Conservation (phyloP, 2,113 vertebrate species). For the Pollachius pollachius region DNA sequence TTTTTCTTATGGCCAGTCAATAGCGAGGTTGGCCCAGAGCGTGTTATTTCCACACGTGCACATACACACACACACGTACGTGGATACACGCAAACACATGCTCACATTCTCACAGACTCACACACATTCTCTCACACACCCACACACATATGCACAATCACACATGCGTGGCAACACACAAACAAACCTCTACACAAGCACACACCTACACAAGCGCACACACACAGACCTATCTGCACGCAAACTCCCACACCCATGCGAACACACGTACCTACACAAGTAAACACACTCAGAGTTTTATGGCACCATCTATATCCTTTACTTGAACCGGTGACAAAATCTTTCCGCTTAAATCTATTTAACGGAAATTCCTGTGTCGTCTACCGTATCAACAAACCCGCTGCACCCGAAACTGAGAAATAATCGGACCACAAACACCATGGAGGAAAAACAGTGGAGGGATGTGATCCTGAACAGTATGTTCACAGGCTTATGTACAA, state of each 20-base stretch:
- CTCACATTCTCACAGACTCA: neutral
- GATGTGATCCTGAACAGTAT: neutral
- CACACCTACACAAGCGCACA: neutral
- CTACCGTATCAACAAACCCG: conserved; percentile 12
- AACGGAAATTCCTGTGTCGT: neutral
- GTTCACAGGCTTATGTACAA: conserved; percentile 19
- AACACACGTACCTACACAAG: conserved; percentile 4
- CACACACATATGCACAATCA: no score
- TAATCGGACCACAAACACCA: conserved; percentile 7
- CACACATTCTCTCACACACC: no score
- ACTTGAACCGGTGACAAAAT: no score
- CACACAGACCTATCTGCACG: neutral
- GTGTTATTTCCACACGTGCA: neutral
- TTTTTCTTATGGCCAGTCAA: no score
- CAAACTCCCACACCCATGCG: conserved; percentile 10
- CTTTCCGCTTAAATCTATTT: no score
- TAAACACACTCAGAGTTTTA: no score
- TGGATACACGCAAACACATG: neutral
- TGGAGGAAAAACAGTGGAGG: neutral
- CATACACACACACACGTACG: neutral
- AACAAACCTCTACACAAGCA: neutral
- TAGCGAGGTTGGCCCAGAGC: no score
- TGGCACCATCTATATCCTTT: no score
- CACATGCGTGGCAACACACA: neutral
- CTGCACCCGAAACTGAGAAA: conserved; percentile 12